Evolutionary conservation across 2,113 vertebrate genomes (phyloP).

Genomic region (Brachionichthys hirsutus): DNA sequence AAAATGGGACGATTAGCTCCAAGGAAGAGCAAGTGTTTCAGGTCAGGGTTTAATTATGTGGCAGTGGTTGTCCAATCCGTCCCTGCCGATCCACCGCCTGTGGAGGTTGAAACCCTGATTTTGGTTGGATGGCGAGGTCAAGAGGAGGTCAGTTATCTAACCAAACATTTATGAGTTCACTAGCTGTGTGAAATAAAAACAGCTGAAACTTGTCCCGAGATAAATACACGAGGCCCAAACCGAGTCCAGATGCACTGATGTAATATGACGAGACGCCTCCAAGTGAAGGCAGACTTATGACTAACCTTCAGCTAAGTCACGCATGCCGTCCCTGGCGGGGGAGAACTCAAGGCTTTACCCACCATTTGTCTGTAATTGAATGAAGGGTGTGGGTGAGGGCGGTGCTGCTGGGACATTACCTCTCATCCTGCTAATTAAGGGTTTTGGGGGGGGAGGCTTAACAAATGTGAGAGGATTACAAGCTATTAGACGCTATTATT

Average conservation of each 20-base stretch:
- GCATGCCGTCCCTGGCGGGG: slow-evolving; percentile 17
- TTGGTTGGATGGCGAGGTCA: slow-evolving; percentile 19
- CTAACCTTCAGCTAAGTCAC: slow-evolving; percentile 20
- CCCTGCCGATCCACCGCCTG: slow-evolving; percentile 29
- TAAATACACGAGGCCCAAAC: background rate
- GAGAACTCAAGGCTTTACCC: slow-evolving; percentile 9
- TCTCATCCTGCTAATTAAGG: slow-evolving; percentile 67
- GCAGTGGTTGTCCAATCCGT: slow-evolving; percentile 34
- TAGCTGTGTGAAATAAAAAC: slow-evolving; percentile 15
- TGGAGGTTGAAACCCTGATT: slow-evolving; percentile 7
- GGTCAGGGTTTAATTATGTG: slow-evolving; percentile 54
- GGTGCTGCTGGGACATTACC: slow-evolving; percentile 53
- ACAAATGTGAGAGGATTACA: slow-evolving; percentile 56
- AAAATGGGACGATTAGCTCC: slow-evolving; percentile 25
- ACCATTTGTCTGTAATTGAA: slow-evolving; percentile 53
- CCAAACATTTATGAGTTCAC: slow-evolving; percentile 14
- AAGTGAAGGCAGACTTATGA: slow-evolving; percentile 25
- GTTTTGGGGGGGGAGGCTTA: background rate
- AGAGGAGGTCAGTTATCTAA: slow-evolving; percentile 10
- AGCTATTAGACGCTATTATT: slow-evolving; percentile 63
- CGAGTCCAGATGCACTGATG: slow-evolving; percentile 34
- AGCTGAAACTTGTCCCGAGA: slow-evolving; percentile 12
- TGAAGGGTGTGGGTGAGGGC: slow-evolving; percentile 27
- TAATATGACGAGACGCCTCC: slow-evolving; percentile 20
- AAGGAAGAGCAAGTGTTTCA: slow-evolving; percentile 22